Conservation (phyloP, 1,140 invertebrate genomes). For the Heliconius himera region DNA sequence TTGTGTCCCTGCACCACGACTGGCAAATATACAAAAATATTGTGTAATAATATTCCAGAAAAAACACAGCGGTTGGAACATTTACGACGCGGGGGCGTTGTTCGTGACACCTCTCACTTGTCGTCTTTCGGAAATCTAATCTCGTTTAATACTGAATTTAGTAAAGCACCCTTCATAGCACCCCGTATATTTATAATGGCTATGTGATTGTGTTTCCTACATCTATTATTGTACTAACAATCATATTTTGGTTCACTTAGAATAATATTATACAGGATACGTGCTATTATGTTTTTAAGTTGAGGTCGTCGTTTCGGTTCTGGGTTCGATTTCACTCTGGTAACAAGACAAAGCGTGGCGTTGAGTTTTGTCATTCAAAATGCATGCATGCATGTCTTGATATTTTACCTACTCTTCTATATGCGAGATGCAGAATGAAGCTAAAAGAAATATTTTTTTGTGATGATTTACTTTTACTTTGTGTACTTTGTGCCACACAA, state of each 20-base stretch:
- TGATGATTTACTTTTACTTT: too few relatives aligned
- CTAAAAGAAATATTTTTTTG: too few relatives aligned
- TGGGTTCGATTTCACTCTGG: too few relatives aligned
- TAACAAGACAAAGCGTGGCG: too few relatives aligned
- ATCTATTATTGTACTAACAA: not conserved
- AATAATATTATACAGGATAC: not conserved
- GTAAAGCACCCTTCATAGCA: constrained; percentile 41
- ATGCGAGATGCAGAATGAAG: too few relatives aligned
- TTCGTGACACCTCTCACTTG: constrained; percentile 50
- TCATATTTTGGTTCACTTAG: not conserved
- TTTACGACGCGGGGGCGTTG: constrained; percentile 36
- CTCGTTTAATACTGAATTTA: constrained; percentile 46
- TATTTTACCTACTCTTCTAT: too few relatives aligned
- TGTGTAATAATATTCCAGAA: not conserved
- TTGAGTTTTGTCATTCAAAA: too few relatives aligned
- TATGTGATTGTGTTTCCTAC: constrained; percentile 2
- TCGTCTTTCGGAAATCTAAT: constrained; percentile 58
- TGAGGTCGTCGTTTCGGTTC: too few relatives aligned
- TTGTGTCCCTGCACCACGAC: too few relatives aligned
- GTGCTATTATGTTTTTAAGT: not conserved
- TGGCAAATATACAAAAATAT: not conserved
- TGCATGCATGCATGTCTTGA: not conserved
- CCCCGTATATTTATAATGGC: constrained; percentile 36
- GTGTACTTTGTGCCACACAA: too few relatives aligned
- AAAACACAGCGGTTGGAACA: not conserved